Evolutionary conservation across 2,888 invertebrate genomes (phyloP).

Genomic region (Invenusta paracnida): DNA sequence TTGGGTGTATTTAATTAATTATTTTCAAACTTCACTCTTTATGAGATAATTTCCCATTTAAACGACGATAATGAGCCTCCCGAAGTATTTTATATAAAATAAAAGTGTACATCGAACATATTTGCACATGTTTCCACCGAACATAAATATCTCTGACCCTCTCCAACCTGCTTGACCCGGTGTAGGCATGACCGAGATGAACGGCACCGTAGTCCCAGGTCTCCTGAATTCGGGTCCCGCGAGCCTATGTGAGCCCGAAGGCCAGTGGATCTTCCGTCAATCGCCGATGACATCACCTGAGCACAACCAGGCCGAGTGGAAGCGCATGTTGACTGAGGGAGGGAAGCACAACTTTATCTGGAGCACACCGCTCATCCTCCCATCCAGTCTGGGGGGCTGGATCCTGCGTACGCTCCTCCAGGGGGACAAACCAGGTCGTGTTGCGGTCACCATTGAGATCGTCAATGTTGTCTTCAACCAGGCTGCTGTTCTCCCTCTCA

Average conservation of each 20-base stretch:
- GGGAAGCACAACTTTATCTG: slow-evolving; percentile 8
- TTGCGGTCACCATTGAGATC: background rate
- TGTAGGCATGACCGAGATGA: slow-evolving; percentile 4
- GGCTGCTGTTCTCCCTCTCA: background rate
- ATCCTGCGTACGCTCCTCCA: slow-evolving; percentile 8
- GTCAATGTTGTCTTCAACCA: slow-evolving; percentile 5
- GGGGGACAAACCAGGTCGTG: background rate
- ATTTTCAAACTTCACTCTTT: too few relatives aligned
- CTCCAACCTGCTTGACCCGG: too few relatives aligned
- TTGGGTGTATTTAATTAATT: too few relatives aligned
- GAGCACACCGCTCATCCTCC: background rate
- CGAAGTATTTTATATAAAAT: too few relatives aligned
- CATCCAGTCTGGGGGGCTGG: slow-evolving; percentile 7
- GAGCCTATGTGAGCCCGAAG: background rate
- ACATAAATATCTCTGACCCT: too few relatives aligned
- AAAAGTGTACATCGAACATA: too few relatives aligned
- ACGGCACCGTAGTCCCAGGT: background rate
- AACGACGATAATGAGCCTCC: too few relatives aligned
- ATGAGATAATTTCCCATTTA: too few relatives aligned
- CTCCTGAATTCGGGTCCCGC: background rate
- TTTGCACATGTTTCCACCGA: too few relatives aligned
- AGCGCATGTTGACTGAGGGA: background rate
- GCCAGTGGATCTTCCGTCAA: background rate
- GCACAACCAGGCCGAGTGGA: slow-evolving; percentile 8
- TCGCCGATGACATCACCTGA: background rate